phyloP scores from a whole-genome alignment of 2,888 invertebrate genomes.

The Gymnosoma rotundatum region DNA sequence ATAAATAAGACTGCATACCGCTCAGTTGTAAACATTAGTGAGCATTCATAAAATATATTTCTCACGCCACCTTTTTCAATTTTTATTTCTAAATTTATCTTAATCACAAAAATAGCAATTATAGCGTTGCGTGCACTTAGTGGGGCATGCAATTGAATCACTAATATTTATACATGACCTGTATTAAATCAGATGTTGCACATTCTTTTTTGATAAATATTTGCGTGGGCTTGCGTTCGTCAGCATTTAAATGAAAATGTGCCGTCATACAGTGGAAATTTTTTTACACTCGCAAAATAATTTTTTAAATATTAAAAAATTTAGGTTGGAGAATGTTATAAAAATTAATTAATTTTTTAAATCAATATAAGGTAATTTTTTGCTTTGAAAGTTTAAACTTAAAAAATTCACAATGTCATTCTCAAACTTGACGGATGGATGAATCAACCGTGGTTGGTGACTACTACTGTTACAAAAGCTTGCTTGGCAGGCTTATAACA shows the following conservation, averaged over 20 bases:
- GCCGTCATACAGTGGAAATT: not conserved
- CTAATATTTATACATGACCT: constrained; percentile 2
- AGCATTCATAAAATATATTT: constrained; percentile 28
- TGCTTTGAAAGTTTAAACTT: too few species aligned
- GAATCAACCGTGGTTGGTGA: too few species aligned
- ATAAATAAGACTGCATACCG: not conserved
- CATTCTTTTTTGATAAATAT: not conserved
- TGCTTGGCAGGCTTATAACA: too few species aligned
- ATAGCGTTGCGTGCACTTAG: constrained; percentile 17
- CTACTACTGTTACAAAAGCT: too few species aligned
- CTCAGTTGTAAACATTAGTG: constrained; percentile 33
- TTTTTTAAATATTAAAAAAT: not conserved
- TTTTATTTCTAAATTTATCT: constrained; percentile 39
- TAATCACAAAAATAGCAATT: constrained; percentile 12
- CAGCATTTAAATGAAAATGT: not conserved
- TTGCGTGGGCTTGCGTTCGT: not conserved
- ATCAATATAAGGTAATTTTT: too few species aligned
- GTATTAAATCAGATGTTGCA: not conserved
- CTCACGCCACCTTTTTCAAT: constrained; percentile 3
- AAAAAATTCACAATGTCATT: too few species aligned
- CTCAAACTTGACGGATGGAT: too few species aligned
- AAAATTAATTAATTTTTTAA: too few species aligned
- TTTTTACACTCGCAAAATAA: not conserved
- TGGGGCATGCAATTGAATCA: constrained; percentile 16
- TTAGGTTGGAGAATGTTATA: too few species aligned